These are phyloP conservation scores for Caenorhabditis briggsae DNA, from an alignment of 1,140 invertebrate genomes.

Conservation along the genomic window DNA sequence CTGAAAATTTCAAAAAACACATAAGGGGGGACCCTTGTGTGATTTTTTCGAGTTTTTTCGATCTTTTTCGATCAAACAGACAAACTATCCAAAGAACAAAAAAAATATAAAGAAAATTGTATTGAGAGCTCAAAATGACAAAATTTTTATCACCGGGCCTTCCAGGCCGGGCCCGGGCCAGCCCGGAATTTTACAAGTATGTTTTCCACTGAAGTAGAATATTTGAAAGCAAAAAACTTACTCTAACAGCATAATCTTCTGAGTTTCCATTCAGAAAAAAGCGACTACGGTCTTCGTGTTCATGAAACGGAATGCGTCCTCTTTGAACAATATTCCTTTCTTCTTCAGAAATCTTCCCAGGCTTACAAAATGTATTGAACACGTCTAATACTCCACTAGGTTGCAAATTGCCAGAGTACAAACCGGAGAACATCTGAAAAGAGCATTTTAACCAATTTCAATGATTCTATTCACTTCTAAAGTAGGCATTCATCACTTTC, in stretches of 20 bases:
- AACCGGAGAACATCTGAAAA: background rate
- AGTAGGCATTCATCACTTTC: too few species aligned
- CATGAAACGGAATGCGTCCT: background rate
- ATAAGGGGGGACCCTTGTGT: too few species aligned
- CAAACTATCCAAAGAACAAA: too few species aligned
- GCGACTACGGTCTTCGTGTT: background rate
- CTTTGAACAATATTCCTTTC: background rate
- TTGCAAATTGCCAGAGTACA: conserved; percentile 1
- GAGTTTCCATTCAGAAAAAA: background rate
- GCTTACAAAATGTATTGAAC: background rate
- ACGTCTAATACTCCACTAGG: background rate
- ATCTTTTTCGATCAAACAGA: too few species aligned
- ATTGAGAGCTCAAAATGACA: too few species aligned
- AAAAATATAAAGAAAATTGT: too few species aligned
- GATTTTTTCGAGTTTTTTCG: too few species aligned
- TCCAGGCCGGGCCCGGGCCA: too few species aligned
- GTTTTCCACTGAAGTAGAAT: too few species aligned
- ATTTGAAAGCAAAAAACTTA: background rate
- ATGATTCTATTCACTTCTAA: background rate
- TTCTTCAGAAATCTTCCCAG: background rate
- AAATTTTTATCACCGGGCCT: too few species aligned
- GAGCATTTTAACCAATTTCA: background rate
- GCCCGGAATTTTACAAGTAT: too few species aligned
- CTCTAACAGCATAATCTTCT: background rate
- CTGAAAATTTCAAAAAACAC: too few species aligned